Evolutionary conservation across 2,113 vertebrate genomes (phyloP).

Genomic region (human (Homo sapiens)): GRCh38 chr5:10114001-10114500

Average conservation of each 20-base stretch:
- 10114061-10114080: rapidly evolving
- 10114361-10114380: neutral
- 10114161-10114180: neutral
- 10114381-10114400: neutral
- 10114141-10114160: no score
- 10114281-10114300: neutral
- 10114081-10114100: neutral
- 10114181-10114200: neutral
- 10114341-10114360: neutral
- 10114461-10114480: neutral
- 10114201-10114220: neutral
- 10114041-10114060: neutral
- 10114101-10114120: rapidly evolving
- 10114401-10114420: neutral
- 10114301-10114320: neutral
- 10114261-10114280: neutral
- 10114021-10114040: neutral
- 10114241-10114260: neutral
- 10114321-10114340: no score
- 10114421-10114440: neutral
- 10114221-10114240: neutral
- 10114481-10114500: neutral
- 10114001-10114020: neutral
- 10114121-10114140: neutral
- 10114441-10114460: neutral